Evolutionary conservation across 2,113 vertebrate species (phyloP), one percentile per base, ranked within the genome.

Genomic region (Mus musculus): DNA sequence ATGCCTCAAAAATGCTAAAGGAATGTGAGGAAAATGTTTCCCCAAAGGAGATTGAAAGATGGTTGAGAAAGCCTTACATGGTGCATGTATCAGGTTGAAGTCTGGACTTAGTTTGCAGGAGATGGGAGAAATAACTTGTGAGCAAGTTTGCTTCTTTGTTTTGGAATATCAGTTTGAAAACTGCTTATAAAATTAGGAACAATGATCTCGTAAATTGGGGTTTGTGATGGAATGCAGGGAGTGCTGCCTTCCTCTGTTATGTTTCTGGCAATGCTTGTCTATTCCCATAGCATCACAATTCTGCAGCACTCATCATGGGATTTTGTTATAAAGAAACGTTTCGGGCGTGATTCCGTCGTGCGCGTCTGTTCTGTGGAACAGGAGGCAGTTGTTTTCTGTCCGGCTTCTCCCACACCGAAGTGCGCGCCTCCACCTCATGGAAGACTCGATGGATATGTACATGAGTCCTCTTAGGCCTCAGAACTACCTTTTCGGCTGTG

Each of bases 101-200:
- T 67, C 9, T 61, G 17, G 49, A 13, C 8, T 67, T 30, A n/a
- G 63, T 87, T 39, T 49, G 36, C 73, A 69, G 22, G 19, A 78
- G 81, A 67, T 11, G 13, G 24, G 39, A 63, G 42, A 11, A 0
- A n/a, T 78, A 76, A 91, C 26, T 24, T 80, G 92, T 76, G 76
- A 82, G 36, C 73, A 88, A 10, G 7, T 65, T 77, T 80, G n/a
- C 16, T 4, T 86, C 67, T 91, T 93, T 85, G 54, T 67, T 93
- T 87, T 67, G n/a, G 24, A 88, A 84, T 52, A 71, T 30, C 52
- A 56, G 56, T 65, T 96, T 90, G 28, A 90, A 82, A 89, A 91
- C 28, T 73, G 11, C 28, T 92, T 90, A n/a, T 77, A 56, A 36
- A 71, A 4, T 72, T 69, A 92, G 13, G 24, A 82, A 63, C 26